Evolutionary conservation across 2,113 vertebrate genomes (phyloP).

Genomic region (Ammodytes dubius): DNA sequence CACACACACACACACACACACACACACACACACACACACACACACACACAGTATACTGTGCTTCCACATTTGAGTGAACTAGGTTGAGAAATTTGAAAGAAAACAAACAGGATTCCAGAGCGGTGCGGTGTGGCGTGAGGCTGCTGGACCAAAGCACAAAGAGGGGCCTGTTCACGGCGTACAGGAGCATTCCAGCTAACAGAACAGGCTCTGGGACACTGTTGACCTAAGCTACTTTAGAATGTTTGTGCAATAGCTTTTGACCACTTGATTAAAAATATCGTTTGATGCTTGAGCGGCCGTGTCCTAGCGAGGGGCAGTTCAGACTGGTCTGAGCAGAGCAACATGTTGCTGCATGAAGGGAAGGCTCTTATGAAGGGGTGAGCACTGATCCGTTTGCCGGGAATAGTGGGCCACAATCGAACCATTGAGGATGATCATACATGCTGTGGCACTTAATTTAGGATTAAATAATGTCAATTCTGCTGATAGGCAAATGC

Average conservation of each 20-base stretch:
- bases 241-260: conserved; percentile 88
- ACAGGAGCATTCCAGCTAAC: conserved; percentile 83
- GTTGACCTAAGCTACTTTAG: conserved; percentile 90
- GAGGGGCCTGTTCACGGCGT: conserved; percentile 76
- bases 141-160: conserved; percentile 82
- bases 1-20: conserved; percentile 20
- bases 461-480: conserved; percentile 43
- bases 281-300: conserved; percentile 83
- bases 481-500: not conserved
- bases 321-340: conserved; percentile 85
- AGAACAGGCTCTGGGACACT: conserved; percentile 82
- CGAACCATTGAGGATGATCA: conserved; percentile 28
- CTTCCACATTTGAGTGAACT: conserved; percentile 66
- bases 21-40: conserved; percentile 34
- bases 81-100: conserved; percentile 83
- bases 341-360: conserved; percentile 75
- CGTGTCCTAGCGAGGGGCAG: conserved; percentile 77
- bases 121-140: conserved; percentile 79
- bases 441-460: conserved; percentile 5
- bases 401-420: conserved; percentile 53
- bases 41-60: conserved; percentile 57
- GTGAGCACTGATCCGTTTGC: conserved; percentile 37
- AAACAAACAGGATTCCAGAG: conserved; percentile 88
- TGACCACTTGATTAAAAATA: conserved; percentile 89
- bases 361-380: conserved; percentile 56